These are phyloP conservation scores for Regulus satrapa DNA, from an alignment of 2,113 vertebrate species.

Conservation along the genomic window DNA sequence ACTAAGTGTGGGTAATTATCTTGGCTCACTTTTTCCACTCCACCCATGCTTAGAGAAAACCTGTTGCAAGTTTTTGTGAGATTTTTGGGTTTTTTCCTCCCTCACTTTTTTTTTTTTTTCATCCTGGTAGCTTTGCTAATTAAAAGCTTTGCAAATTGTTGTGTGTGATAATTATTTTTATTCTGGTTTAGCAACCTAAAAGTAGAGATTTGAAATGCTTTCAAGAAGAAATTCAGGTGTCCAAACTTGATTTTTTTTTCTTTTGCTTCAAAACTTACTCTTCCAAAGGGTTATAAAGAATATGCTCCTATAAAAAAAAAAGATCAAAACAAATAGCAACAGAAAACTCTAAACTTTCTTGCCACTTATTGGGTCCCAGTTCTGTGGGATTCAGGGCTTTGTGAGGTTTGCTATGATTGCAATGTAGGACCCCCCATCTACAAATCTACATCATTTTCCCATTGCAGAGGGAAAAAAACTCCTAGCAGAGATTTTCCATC, in stretches of 20 bases:
- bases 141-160: conserved; percentile 58
- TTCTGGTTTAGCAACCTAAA: conserved; percentile 28
- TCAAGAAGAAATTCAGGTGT: background rate
- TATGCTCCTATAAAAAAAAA: background rate
- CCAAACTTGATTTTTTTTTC: background rate
- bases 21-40: conserved; percentile 80
- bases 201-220: conserved; percentile 9
- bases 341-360: background rate
- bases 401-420: background rate
- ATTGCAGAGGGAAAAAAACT: background rate
- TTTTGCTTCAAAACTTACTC: background rate
- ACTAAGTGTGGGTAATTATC: conserved; percentile 78
- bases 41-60: conserved; percentile 75
- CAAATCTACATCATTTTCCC: background rate
- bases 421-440: background rate
- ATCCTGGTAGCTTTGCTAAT: conserved; percentile 13
- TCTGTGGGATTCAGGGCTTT: background rate
- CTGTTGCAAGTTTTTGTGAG: conserved; percentile 72
- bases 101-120: background rate
- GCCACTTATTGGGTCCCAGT: background rate
- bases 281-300: background rate
- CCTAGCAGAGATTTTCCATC: background rate
- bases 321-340: background rate
- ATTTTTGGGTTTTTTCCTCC: conserved; percentile 38
- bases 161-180: conserved; percentile 41